Base-by-base conservation (phyloP, 1,140 invertebrate genomes). In the Andrena cerasifolii region DNA sequence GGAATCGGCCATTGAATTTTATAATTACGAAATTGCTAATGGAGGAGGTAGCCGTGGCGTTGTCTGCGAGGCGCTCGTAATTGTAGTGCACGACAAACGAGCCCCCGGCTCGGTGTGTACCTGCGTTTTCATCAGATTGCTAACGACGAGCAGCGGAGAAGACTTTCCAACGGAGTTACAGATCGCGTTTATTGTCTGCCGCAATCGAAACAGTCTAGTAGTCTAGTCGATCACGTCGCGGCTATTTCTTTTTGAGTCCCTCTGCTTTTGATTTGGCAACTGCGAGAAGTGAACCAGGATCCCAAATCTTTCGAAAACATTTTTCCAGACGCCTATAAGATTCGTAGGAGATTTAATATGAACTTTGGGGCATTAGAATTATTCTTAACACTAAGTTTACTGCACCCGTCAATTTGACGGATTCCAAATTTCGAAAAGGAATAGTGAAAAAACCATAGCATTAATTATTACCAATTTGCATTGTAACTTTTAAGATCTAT, bases 1-100 rank as follows among this genome's bases (percentile, higher is more conserved):
- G 81, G 89, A 68, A 45, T 45, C 56, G n/a, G 33, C 53, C 81
- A 90, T 91, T 89, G 58, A 87, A 89, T 85, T 89, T 85, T 87
- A 88, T 91, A 91, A 92, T 91, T 90, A 90, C 78, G 86, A 90
- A 91, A 91, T 91, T 90, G 90, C 89, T 91, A 92, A 92, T 92
- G 89, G 89, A 86, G 65, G 26, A 26, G 36, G n/a, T 45, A 14
- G 21, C 21, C 21, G 24, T 24, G 59, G 24, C 51, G 40, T 53
- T 56, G 47, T 61, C 58, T 14, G 43, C 49, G 16, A 10, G n/a
- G 45, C n/a, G 12, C 58, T 21, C 16, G 28, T 54, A 36, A 43
- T 12, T 1, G 2, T 2, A 43, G n/a, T n/a, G n/a, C n/a, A n/a
- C 33, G 28, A 36, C 78, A 49, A 49, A 12, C 16, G 36, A 24